Base-by-base conservation (phyloP, 2,113 vertebrate species). In the Bolborhynchus lineola region DNA sequence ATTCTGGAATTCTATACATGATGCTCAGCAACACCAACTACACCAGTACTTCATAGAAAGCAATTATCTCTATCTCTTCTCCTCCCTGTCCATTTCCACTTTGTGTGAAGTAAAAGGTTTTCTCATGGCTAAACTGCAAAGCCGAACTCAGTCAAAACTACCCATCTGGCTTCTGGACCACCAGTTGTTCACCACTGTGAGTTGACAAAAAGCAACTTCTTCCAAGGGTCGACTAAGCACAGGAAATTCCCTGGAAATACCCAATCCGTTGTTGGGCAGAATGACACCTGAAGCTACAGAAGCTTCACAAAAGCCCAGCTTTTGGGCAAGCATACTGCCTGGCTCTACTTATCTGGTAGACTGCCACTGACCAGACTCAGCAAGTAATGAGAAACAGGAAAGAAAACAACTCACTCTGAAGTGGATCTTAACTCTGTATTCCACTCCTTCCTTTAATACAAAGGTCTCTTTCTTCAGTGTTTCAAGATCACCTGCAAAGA, bases 351-450 rank as follows among this genome's bases (percentile, higher is more conserved):
- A 74, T 71, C 69, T 20, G 14, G 31, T 0, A 57, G 42, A 52
- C 35, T 79, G 46, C 14, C 11, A 5, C 11, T 53, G 53, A 53
- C 63, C 33, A 23, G 41, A 13, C 42, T 69, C 35, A 63, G 70
- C 18, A 69, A 46, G 39, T 60, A 29, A 24, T 41, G 21, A 74
- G 69, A 91, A 90, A 91, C 11, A 21, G 17, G 33, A 50, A 86
- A 50, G 78, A 95, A 96, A 95, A 77, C 31, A 82, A 97, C 98
- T 98, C 92, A 98, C 98, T 96, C 96, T 98, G 96, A 98, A 98
- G 86, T 97, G 86, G 93, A 98, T 98, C 97, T 98, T 98, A 79
- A 98, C 97, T 95, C 88, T 96, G 62, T 98, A 98, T 96, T 98
- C 98, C 82, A 97, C 94, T n/a, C 97, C 98, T 97, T 98, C 98